A percentile compares a stretch with the other conserved stretches of the same genome.
These are phyloP conservation scores for Bibio marci DNA, from an alignment of 2,888 invertebrate species.

Conservation along the genomic window DNA sequence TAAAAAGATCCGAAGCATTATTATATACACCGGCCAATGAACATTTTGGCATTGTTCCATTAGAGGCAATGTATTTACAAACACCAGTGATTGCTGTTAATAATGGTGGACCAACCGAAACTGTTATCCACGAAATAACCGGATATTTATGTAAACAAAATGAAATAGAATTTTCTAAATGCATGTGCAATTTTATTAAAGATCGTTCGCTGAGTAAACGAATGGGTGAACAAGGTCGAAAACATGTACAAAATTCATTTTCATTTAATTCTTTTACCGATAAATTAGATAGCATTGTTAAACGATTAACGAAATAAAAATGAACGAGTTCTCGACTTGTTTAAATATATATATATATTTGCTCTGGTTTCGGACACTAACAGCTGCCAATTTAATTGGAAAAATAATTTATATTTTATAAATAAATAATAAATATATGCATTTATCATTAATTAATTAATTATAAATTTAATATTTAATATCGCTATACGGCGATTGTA, in stretches of 20 bases:
- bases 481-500: too few relatives aligned
- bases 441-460: too few relatives aligned
- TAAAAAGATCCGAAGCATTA: slow-evolving; percentile 60
- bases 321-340: too few relatives aligned
- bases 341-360: too few relatives aligned
- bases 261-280: slow-evolving; percentile 66
- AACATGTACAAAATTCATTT: slow-evolving; percentile 61
- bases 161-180: slow-evolving; percentile 53
- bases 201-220: slow-evolving; percentile 39
- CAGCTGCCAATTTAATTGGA: too few relatives aligned
- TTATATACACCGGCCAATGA: slow-evolving; percentile 94
- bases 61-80: slow-evolving; percentile 91
- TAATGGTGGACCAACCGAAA: slow-evolving; percentile 92
- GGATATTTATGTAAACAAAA: slow-evolving; percentile 62
- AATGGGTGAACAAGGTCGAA: slow-evolving; percentile 60
- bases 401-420: too few relatives aligned
- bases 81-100: slow-evolving; percentile 91
- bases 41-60: slow-evolving; percentile 97
- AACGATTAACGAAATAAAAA: slow-evolving; percentile 2
- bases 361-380: too few relatives aligned
- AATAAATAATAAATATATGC: too few relatives aligned
- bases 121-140: slow-evolving; percentile 58
- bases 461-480: too few relatives aligned
- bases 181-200: slow-evolving; percentile 51
- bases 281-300: slow-evolving; percentile 40